These are phyloP conservation scores for Agrilus planipennis DNA, from an alignment of 1,140 invertebrate genomes.

Conservation along the genomic window DNA sequence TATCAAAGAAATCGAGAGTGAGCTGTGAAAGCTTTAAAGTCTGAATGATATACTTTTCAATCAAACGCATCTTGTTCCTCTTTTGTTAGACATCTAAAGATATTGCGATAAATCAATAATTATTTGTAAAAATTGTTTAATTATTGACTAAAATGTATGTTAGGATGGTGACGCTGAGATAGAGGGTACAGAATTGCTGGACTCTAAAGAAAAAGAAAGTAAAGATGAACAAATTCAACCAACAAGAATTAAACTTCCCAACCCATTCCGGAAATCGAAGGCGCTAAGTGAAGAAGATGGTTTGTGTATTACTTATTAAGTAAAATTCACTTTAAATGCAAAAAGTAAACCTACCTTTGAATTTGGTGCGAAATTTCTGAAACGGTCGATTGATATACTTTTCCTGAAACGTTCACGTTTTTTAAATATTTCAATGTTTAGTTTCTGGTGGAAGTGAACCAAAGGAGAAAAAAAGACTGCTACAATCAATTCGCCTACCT, in stretches of 20 bases:
- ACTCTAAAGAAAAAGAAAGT: slow-evolving; percentile 25
- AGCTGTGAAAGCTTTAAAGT: no score
- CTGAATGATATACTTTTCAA: no score
- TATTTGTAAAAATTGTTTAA: slow-evolving; percentile 1
- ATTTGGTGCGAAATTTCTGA: neutral
- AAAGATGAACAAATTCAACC: slow-evolving; percentile 20
- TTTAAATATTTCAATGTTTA: no score
- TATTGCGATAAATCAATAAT: no score
- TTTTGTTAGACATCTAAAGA: no score
- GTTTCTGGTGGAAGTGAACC: no score
- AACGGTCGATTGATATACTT: neutral
- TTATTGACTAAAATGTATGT: neutral
- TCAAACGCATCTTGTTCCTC: no score
- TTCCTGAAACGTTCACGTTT: no score
- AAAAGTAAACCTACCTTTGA: no score
- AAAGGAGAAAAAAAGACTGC: slow-evolving; percentile 35
- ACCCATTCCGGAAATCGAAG: slow-evolving; percentile 33
- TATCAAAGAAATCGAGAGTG: no score
- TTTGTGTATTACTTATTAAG: slow-evolving; percentile 8
- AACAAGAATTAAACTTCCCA: slow-evolving; percentile 31
- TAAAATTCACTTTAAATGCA: neutral
- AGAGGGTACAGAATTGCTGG: slow-evolving; percentile 28
- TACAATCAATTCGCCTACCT: slow-evolving; percentile 51
- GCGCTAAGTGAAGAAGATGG: slow-evolving; percentile 19
- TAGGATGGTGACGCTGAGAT: slow-evolving; percentile 17